phyloP scores from a whole-genome alignment of 2,888 invertebrate species.

The Spodoptera picta region DNA sequence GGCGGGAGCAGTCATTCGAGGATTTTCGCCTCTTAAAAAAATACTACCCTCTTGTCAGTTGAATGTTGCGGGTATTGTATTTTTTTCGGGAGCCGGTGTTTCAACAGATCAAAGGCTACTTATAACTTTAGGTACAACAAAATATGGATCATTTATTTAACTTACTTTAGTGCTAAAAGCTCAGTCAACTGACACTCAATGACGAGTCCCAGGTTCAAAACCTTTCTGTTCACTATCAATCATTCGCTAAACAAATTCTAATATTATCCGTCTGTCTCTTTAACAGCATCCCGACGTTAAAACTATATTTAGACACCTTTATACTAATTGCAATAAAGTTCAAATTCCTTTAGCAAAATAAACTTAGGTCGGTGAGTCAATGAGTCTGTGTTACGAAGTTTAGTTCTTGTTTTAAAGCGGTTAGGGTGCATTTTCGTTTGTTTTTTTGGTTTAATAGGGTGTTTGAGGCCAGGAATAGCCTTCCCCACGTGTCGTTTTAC shows the following conservation, averaged over 20 bases:
- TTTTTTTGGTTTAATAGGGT: neutral
- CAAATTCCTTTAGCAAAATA: slow-evolving; percentile 20
- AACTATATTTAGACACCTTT: slow-evolving; percentile 44
- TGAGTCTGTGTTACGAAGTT: slow-evolving; percentile 4
- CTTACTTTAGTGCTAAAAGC: too few relatives aligned
- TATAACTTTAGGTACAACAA: too few relatives aligned
- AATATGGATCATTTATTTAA: too few relatives aligned
- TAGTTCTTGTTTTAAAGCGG: neutral
- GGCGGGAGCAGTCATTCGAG: too few relatives aligned
- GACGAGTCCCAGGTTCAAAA: slow-evolving; percentile 52
- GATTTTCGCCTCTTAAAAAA: too few relatives aligned
- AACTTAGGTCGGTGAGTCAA: slow-evolving; percentile 30
- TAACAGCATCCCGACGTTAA: slow-evolving; percentile 58
- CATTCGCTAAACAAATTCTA: slow-evolving; percentile 45
- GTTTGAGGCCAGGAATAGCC: slow-evolving; percentile 47
- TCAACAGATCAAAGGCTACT: too few relatives aligned
- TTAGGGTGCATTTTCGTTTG: slow-evolving; percentile 41
- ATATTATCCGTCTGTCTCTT: slow-evolving; percentile 61
- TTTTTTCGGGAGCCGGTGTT: too few relatives aligned
- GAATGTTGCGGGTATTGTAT: too few relatives aligned
- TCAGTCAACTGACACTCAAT: slow-evolving; percentile 22
- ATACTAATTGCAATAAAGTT: slow-evolving; percentile 22
- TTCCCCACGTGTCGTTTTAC: slow-evolving; percentile 53
- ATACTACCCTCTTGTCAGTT: too few relatives aligned
- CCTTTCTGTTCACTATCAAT: slow-evolving; percentile 54